Conservation (phyloP, 2,113 vertebrate species). For the Grallaria varia region DNA sequence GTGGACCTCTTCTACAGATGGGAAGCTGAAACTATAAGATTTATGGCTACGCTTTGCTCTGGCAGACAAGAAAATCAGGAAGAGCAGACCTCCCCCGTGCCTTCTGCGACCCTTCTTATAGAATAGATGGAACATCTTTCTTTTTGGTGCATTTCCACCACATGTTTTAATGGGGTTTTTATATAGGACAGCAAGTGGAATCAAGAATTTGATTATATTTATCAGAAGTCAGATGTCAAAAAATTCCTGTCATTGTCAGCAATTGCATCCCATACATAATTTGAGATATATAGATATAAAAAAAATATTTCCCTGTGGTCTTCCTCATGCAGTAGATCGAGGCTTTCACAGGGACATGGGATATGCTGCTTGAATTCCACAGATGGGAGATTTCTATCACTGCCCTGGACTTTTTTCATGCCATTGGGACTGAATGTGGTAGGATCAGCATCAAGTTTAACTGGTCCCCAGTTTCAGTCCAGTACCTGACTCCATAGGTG, state of each 20-base stretch:
- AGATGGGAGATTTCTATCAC: background rate
- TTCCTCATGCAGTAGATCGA: background rate
- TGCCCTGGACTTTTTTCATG: background rate
- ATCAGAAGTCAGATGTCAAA: background rate
- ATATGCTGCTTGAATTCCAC: background rate
- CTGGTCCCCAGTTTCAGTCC: background rate
- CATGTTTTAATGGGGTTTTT: background rate
- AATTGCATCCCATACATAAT: background rate
- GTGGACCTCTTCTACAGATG: background rate
- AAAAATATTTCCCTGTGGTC: background rate
- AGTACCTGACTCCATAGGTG: background rate
- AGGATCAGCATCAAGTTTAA: background rate
- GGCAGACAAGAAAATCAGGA: background rate
- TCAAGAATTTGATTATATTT: background rate
- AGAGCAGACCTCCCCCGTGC: background rate
- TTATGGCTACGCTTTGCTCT: background rate
- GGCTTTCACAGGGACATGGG: background rate
- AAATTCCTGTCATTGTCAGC: background rate
- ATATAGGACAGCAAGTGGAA: background rate
- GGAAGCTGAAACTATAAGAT: background rate
- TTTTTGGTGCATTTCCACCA: background rate
- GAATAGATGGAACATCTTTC: background rate
- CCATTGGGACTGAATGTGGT: background rate
- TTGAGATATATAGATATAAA: background rate
- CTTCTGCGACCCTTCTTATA: background rate